phyloP scores from a whole-genome alignment of 2,797 vertebrate species.

The Cryptoprocta ferox region DNA sequence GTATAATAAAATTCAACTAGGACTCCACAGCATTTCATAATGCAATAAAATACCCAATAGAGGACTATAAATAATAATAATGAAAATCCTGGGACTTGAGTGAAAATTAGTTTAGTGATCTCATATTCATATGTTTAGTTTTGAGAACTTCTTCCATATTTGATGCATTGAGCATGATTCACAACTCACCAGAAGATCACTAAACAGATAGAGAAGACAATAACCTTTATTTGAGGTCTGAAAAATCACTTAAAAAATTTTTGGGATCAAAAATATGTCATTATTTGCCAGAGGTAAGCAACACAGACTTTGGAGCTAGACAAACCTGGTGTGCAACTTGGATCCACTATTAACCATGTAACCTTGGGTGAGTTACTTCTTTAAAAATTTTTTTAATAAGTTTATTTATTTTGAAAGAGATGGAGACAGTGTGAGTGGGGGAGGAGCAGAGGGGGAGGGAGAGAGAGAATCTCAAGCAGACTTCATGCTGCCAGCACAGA shows the following conservation, averaged over 20 bases:
- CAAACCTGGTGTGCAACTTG: neutral
- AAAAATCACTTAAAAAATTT: slow-evolving; percentile 4
- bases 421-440: too few species aligned
- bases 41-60: slow-evolving; percentile 33
- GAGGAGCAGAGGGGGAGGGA: too few species aligned
- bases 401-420: too few species aligned
- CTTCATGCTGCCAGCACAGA: too few species aligned
- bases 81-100: slow-evolving; percentile 16
- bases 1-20: neutral
- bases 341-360: neutral
- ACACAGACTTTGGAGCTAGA: neutral
- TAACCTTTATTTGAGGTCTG: neutral
- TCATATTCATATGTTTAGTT: slow-evolving; percentile 33
- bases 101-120: slow-evolving; percentile 51
- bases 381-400: too few species aligned
- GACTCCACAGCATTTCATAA: slow-evolving; percentile 52
- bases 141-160: neutral
- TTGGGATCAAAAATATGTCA: neutral
- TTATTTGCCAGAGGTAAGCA: neutral
- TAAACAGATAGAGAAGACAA: neutral
- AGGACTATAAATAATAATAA: slow-evolving; percentile 63
- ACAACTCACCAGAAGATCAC: neutral
- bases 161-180: neutral
- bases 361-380: neutral
- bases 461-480: too few species aligned